A percentile compares a stretch with the other conserved stretches of the same genome.
These are phyloP conservation scores for Tyria jacobaeae DNA, from an alignment of 2,888 invertebrate species.

Conservation along the genomic window DNA sequence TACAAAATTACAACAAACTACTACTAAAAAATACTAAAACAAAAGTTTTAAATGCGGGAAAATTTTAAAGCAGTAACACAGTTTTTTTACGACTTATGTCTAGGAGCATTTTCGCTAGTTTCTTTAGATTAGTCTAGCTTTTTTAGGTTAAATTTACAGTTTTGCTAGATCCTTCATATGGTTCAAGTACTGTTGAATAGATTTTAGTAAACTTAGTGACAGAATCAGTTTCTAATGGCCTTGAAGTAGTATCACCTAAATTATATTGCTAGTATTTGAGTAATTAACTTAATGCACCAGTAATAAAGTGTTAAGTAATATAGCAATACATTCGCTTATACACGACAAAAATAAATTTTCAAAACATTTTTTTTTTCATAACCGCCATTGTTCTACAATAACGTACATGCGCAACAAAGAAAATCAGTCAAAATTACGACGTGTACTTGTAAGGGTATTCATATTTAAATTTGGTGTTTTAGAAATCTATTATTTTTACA, in stretches of 20 bases:
- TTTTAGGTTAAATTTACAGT: no score
- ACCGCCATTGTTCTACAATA: slow-evolving; percentile 24
- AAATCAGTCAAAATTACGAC: slow-evolving; percentile 24
- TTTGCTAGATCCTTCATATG: no score
- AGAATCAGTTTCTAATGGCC: background rate
- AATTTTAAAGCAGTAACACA: no score
- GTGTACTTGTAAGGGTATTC: slow-evolving; percentile 10
- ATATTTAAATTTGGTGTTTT: slow-evolving; percentile 27
- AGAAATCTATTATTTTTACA: slow-evolving; percentile 17
- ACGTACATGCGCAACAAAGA: slow-evolving; percentile 27
- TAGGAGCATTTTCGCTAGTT: no score
- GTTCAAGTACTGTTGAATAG: background rate
- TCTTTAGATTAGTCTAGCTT: no score
- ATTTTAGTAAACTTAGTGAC: background rate
- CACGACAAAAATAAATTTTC: background rate
- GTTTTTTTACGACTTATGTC: no score
- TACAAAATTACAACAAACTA: no score
- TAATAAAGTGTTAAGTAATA: background rate
- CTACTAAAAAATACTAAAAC: no score
- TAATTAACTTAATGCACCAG: background rate
- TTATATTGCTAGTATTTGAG: background rate
- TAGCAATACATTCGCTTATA: background rate
- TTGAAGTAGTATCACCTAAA: background rate
- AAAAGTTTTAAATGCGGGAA: no score
- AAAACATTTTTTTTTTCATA: slow-evolving; percentile 10